These are phyloP conservation scores for Ptyas mucosa DNA, from an alignment of 2,113 vertebrate species.

Conservation along the genomic window DNA sequence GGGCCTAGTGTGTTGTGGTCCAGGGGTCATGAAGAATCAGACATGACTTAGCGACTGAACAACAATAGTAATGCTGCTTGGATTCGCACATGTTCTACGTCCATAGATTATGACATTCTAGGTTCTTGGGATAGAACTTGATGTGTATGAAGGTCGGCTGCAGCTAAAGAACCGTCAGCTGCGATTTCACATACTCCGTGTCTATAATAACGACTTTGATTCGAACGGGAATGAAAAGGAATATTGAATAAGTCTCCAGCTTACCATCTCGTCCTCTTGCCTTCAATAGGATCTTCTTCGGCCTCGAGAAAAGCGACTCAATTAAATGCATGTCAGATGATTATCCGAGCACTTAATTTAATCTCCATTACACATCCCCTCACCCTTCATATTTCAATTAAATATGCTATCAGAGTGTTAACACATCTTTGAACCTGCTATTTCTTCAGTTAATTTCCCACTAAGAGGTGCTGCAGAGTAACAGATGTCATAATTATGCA, in stretches of 20 bases:
- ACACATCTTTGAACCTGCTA: slow-evolving; percentile 84
- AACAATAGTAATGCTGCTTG: too few relatives aligned
- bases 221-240: neutral
- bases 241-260: neutral
- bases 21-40: too few relatives aligned
- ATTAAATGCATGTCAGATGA: slow-evolving; percentile 91
- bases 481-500: slow-evolving; percentile 95
- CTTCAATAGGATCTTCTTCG: slow-evolving; percentile 72
- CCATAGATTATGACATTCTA: neutral
- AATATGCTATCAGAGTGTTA: slow-evolving; percentile 82
- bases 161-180: neutral
- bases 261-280: slow-evolving; percentile 30
- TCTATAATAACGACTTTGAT: neutral
- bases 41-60: too few relatives aligned
- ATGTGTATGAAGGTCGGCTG: neutral
- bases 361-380: slow-evolving; percentile 81
- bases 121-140: neutral
- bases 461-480: slow-evolving; percentile 81
- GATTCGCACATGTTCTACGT: too few relatives aligned
- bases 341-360: slow-evolving; percentile 90
- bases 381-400: slow-evolving; percentile 89
- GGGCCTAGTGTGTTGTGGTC: too few relatives aligned
- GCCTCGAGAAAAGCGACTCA: slow-evolving; percentile 80
- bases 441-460: slow-evolving; percentile 84
- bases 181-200: neutral